Evolutionary conservation across 1,140 invertebrate species (phyloP).

Genomic region (Panulirus ornatus): DNA sequence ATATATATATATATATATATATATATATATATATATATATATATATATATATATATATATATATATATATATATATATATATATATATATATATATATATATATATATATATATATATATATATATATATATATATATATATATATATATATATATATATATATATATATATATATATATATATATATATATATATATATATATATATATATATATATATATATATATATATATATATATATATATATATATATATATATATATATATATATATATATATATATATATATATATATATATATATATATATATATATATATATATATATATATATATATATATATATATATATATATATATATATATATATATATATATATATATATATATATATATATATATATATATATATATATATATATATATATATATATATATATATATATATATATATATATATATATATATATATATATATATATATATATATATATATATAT

Average conservation of each 20-base stretch:
- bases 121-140: background rate
- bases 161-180: background rate
- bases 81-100: background rate
- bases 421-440: background rate
- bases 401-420: background rate
- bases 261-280: background rate
- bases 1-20: background rate
- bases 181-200: background rate
- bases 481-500: background rate
- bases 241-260: background rate
- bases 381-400: background rate
- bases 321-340: background rate
- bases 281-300: background rate
- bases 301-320: background rate
- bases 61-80: background rate
- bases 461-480: background rate
- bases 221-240: background rate
- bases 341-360: background rate
- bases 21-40: no score
- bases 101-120: background rate
- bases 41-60: background rate
- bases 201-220: background rate
- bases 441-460: background rate
- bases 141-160: background rate
- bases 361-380: background rate